These are phyloP conservation scores for Poecilobothrus nobilitatus DNA, from an alignment of 2,888 invertebrate species.

Conservation along the genomic window DNA sequence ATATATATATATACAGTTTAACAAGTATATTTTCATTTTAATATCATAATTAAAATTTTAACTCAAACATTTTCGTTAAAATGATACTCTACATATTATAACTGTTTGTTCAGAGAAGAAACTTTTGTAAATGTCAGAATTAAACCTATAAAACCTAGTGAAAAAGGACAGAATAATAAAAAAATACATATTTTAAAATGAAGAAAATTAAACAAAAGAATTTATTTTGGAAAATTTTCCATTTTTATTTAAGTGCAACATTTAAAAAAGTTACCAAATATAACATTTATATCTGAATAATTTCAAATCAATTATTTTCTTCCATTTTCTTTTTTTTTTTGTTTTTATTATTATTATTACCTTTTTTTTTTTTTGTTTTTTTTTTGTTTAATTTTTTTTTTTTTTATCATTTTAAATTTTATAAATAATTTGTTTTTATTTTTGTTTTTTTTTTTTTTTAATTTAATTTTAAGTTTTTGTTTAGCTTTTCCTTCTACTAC, in stretches of 20 bases:
- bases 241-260: conserved; percentile 5
- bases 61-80: too few relatives aligned
- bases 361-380: background rate
- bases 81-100: too few relatives aligned
- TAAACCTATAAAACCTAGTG: too few relatives aligned
- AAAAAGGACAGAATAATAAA: too few relatives aligned
- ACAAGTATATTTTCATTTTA: too few relatives aligned
- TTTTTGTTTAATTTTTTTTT: background rate
- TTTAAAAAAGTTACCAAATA: conserved; percentile 6
- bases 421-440: background rate
- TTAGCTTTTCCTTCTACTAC: background rate
- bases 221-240: conserved; percentile 2
- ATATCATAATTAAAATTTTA: too few relatives aligned
- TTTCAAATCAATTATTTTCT: background rate
- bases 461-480: background rate
- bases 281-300: conserved; percentile 3
- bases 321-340: background rate
- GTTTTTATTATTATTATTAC: background rate
- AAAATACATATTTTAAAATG: too few relatives aligned
- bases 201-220: too few relatives aligned
- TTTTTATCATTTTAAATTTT: background rate
- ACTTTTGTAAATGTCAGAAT: too few relatives aligned
- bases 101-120: too few relatives aligned
- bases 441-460: background rate
- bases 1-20: too few relatives aligned